These are phyloP conservation scores for Neodontobutis hainanensis DNA, from an alignment of 2,113 vertebrate genomes.

Conservation along the genomic window DNA sequence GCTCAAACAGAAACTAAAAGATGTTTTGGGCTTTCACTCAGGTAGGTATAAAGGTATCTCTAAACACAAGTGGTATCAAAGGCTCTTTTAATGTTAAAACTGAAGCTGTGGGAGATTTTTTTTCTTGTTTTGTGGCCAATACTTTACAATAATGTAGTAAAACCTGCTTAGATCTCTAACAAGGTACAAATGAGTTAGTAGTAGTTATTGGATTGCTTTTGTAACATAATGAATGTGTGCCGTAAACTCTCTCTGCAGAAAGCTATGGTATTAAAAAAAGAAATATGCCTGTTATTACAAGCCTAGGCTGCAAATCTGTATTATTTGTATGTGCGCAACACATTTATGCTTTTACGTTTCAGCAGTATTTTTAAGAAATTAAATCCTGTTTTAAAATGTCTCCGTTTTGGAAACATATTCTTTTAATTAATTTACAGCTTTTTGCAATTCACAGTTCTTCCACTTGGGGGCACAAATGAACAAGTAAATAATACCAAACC, in stretches of 20 bases:
- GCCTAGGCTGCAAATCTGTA: too few relatives aligned
- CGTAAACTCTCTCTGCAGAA: constrained; percentile 5
- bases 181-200: constrained; percentile 37
- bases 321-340: too few relatives aligned
- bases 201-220: constrained; percentile 34
- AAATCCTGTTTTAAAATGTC: too few relatives aligned
- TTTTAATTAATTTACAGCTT: constrained; percentile 1
- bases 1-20: constrained; percentile 54
- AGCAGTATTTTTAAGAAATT: too few relatives aligned
- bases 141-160: constrained; percentile 37
- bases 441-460: constrained; percentile 45
- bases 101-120: constrained; percentile 1
- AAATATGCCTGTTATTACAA: too few relatives aligned
- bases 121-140: constrained; percentile 49
- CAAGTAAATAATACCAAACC: constrained; percentile 56
- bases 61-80: constrained; percentile 15
- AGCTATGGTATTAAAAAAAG: too few relatives aligned
- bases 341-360: too few relatives aligned
- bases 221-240: constrained; percentile 32
- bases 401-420: too few relatives aligned
- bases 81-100: constrained; percentile 18
- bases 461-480: constrained; percentile 77
- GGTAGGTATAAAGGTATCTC: constrained; percentile 27
- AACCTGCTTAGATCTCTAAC: constrained; percentile 37
- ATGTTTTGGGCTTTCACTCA: constrained; percentile 48